phyloP scores from a whole-genome alignment of 37 sponge, comb jelly and placozoan genomes.

The Mnemiopsis leidyi region DNA sequence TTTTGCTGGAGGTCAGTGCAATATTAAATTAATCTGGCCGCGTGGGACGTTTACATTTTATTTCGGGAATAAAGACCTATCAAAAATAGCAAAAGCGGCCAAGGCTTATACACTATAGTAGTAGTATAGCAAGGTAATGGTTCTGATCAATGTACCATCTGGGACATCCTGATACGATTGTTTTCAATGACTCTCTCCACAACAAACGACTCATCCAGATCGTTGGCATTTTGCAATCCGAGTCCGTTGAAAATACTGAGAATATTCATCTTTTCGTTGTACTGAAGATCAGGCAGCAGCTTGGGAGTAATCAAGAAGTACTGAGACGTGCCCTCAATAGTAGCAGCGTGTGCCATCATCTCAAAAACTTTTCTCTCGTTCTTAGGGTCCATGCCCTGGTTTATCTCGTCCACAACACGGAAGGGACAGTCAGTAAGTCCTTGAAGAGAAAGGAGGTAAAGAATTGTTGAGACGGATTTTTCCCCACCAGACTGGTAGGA shows the following conservation, averaged over 20 bases:
- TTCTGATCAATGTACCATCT: background rate
- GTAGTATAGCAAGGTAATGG: too few relatives aligned
- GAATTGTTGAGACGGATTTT: conserved; percentile 95
- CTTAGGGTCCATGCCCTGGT: conserved; percentile 97
- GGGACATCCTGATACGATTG: background rate
- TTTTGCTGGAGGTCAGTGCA: too few relatives aligned
- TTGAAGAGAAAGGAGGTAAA: conserved; percentile 96
- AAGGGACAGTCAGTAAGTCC: conserved; percentile 91
- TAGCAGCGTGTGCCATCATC: conserved; percentile 80
- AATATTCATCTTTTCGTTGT: conserved; percentile 64
- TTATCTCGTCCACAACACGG: conserved; percentile 89
- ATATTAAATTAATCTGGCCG: too few relatives aligned
- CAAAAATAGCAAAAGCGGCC: too few relatives aligned
- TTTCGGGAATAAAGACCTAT: too few relatives aligned
- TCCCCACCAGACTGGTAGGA: conserved; percentile 96
- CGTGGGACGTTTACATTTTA: too few relatives aligned
- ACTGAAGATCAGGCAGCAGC: conserved; percentile 63
- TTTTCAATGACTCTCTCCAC: conserved; percentile 44
- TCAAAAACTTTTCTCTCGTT: conserved; percentile 93
- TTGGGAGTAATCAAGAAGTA: conserved; percentile 97
- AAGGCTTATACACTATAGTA: too few relatives aligned
- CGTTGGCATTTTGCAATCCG: background rate
- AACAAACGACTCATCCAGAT: conserved; percentile 40
- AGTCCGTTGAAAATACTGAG: conserved; percentile 68
- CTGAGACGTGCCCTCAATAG: conserved; percentile 78